Percentiles rank a stretch among this genome's conserved stretches.
Conservation (phyloP, 2,113 vertebrate species). For the Istiophorus platypterus region DNA sequence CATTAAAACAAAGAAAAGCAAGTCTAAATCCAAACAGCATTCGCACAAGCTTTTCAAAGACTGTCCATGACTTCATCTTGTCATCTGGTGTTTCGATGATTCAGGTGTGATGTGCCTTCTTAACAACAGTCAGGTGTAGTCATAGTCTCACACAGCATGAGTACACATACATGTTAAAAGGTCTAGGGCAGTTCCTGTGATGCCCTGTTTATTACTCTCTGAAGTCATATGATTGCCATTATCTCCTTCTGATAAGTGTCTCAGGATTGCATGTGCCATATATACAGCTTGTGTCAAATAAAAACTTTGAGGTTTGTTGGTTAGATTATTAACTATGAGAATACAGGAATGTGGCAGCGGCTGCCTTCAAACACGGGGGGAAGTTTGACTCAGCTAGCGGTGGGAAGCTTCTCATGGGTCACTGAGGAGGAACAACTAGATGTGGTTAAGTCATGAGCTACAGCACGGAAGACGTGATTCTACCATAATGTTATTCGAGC, state of each 20-base stretch:
- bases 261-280: constrained; percentile 23
- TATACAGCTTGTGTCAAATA: constrained; percentile 21
- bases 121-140: constrained; percentile 65
- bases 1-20: constrained; percentile 6
- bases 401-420: not conserved
- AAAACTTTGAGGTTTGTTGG: constrained; percentile 40
- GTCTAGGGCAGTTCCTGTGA: constrained; percentile 75
- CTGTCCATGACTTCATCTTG: constrained; percentile 7
- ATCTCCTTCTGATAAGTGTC: constrained; percentile 55
- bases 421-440: constrained; percentile 6
- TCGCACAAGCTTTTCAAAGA: constrained; percentile 1
- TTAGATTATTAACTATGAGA: constrained; percentile 73
- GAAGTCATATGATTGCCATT: constrained; percentile 58
- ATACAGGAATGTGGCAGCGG: constrained; percentile 43
- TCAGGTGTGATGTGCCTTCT: constrained; percentile 67
- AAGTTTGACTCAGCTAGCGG: not conserved
- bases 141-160: constrained; percentile 60
- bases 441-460: not conserved
- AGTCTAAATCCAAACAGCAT: not conserved
- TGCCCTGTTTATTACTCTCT: constrained; percentile 43
- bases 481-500: not conserved
- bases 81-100: constrained; percentile 51
- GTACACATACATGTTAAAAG: constrained; percentile 40
- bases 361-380: constrained; percentile 31
- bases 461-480: constrained; percentile 9